A percentile compares a stretch with the other conserved stretches of the same genome.
These are phyloP conservation scores for Orchestes rusci DNA, from an alignment of 2,888 invertebrate genomes.

Conservation along the genomic window DNA sequence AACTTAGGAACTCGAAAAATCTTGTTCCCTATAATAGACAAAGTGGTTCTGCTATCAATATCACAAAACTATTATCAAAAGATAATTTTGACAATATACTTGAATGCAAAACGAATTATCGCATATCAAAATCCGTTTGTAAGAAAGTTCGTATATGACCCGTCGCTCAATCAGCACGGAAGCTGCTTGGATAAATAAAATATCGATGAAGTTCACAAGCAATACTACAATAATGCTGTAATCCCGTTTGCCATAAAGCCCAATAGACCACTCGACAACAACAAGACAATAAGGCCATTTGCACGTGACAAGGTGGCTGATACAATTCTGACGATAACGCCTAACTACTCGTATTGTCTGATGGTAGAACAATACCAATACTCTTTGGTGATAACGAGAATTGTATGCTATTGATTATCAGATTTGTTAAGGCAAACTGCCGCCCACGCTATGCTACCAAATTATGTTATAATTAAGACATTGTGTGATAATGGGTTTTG, in stretches of 20 bases:
- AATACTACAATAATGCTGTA: too few species aligned
- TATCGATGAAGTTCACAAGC: too few species aligned
- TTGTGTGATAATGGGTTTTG: slow-evolving; percentile 12
- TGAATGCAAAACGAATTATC: too few species aligned
- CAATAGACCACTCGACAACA: slow-evolving; percentile 7
- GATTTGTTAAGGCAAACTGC: slow-evolving; percentile 31
- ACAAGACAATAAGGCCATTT: slow-evolving; percentile 11
- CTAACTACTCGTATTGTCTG: slow-evolving; percentile 29
- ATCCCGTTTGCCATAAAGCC: neutral
- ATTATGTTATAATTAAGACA: slow-evolving; percentile 30
- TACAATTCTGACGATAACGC: slow-evolving; percentile 18
- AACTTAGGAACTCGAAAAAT: too few species aligned
- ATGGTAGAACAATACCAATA: slow-evolving; percentile 27
- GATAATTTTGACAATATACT: too few species aligned
- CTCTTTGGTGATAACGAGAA: slow-evolving; percentile 29
- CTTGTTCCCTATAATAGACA: too few species aligned
- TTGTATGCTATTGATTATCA: slow-evolving; percentile 30
- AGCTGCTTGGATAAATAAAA: too few species aligned
- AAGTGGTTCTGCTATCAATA: too few species aligned
- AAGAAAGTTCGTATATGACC: too few species aligned
- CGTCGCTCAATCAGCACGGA: too few species aligned
- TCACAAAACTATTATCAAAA: too few species aligned
- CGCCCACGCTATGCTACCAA: slow-evolving; percentile 27
- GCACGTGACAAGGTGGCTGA: slow-evolving; percentile 12
- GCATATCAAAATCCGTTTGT: too few species aligned